These are phyloP conservation scores for Todiramphus saurophagus DNA, from an alignment of 2,113 vertebrate species.

Conservation along the genomic window DNA sequence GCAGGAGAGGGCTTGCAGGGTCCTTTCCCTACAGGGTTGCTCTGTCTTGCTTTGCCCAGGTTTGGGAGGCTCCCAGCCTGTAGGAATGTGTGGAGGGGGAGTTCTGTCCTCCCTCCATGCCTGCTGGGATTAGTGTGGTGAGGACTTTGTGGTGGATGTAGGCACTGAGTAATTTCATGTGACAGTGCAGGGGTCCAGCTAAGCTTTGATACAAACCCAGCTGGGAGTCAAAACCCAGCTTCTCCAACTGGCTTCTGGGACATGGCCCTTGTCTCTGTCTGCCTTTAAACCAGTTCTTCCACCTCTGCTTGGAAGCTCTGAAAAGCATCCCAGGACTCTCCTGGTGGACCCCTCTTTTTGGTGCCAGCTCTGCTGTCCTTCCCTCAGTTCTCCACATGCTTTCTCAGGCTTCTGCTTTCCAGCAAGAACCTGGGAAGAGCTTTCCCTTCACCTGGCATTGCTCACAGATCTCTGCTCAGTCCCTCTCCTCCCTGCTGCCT, in stretches of 20 bases:
- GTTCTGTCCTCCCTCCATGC: not conserved
- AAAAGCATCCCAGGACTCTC: not conserved
- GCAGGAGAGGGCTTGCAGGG: not conserved
- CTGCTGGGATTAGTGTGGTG: accelerated
- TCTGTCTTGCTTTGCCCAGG: not conserved
- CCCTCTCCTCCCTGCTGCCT: not conserved
- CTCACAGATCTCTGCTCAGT: not conserved
- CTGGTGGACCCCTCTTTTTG: not conserved
- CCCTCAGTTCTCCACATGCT: not conserved
- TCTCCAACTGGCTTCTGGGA: not conserved
- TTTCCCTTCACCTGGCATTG: not conserved
- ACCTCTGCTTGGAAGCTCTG: not conserved
- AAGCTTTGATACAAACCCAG: not conserved
- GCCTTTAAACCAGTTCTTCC: not conserved
- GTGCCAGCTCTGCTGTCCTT: not conserved
- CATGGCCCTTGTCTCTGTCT: not conserved
- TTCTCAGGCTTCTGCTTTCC: not conserved
- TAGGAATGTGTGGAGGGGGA: not conserved
- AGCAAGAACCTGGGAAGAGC: not conserved
- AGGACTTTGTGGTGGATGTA: not conserved
- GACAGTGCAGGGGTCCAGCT: not conserved
- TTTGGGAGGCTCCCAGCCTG: not conserved
- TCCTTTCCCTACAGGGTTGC: not conserved
- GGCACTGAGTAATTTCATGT: not conserved
- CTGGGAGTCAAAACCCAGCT: not conserved